phyloP scores from a whole-genome alignment of 2,797 vertebrate species.

The Cottoperca gobio region DNA sequence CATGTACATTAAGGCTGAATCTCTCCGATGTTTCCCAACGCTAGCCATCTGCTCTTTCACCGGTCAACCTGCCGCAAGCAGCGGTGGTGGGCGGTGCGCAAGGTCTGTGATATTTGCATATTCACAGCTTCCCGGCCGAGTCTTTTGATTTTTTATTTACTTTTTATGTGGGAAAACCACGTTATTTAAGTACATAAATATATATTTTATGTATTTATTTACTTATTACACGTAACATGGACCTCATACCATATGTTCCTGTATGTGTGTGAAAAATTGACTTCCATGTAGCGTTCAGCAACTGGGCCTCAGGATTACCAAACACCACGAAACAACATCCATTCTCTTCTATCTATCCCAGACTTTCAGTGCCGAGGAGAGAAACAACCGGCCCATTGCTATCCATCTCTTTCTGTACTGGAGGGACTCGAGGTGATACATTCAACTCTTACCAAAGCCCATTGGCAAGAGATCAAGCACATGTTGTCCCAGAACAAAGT shows the following conservation, averaged over 20 bases:
- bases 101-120: too few relatives aligned
- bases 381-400: slow-evolving; percentile 61
- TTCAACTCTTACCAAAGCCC: slow-evolving; percentile 70
- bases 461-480: slow-evolving; percentile 71
- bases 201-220: neutral
- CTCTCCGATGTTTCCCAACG: too few relatives aligned
- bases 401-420: slow-evolving; percentile 72
- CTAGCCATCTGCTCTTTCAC: too few relatives aligned
- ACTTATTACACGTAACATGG: neutral
- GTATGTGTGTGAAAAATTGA: slow-evolving; percentile 13
- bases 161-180: too few relatives aligned
- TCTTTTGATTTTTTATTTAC: too few relatives aligned
- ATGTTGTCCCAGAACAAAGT: slow-evolving; percentile 74
- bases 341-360: slow-evolving; percentile 53
- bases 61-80: too few relatives aligned
- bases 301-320: slow-evolving; percentile 39
- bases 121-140: too few relatives aligned
- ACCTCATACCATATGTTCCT: neutral
- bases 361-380: slow-evolving; percentile 53
- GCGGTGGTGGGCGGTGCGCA: too few relatives aligned
- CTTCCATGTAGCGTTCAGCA: slow-evolving; percentile 8
- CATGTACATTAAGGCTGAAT: too few relatives aligned
- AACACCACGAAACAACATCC: slow-evolving; percentile 53
- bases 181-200: too few relatives aligned
- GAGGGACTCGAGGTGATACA: slow-evolving; percentile 70